A percentile compares a stretch with the other conserved stretches of the same genome.
Evolutionary conservation across 2,797 vertebrate species (phyloP).

Genomic region (Poeciliopsis paucimaculata): DNA sequence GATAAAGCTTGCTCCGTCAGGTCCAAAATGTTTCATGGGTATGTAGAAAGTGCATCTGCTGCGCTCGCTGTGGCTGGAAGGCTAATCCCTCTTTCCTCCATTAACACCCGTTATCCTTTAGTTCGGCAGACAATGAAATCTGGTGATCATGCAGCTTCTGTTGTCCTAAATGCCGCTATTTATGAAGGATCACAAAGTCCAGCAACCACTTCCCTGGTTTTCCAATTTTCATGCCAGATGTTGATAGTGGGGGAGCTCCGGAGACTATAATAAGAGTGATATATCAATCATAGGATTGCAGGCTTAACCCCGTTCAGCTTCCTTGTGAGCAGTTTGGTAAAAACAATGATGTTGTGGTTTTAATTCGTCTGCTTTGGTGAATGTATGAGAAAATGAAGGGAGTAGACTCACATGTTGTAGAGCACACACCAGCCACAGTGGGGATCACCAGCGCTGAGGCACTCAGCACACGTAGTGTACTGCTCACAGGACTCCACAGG

Average conservation of each 20-base stretch:
- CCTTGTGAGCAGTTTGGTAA: constrained; percentile 25
- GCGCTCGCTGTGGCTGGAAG: constrained; percentile 41
- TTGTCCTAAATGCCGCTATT: constrained; percentile 46
- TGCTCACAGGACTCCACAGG: constrained; percentile 93
- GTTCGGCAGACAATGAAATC: constrained; percentile 40
- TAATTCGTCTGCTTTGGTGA: constrained; percentile 38
- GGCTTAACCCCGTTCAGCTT: constrained; percentile 31
- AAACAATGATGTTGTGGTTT: constrained; percentile 37
- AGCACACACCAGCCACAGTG: constrained; percentile 97
- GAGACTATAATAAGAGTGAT: constrained; percentile 35
- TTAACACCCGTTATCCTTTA: constrained; percentile 53
- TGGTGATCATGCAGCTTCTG: constrained; percentile 35
- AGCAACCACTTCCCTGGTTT: constrained; percentile 42
- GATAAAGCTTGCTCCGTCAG: constrained; percentile 65
- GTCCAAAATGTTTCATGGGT: constrained; percentile 66
- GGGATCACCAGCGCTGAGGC: constrained; percentile 92
- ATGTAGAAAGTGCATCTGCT: constrained; percentile 51
- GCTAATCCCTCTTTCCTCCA: constrained; percentile 63
- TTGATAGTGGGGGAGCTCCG: constrained; percentile 44
- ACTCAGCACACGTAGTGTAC: constrained; percentile 89
- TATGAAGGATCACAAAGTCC: constrained; percentile 49
- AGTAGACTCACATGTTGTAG: constrained; percentile 89
- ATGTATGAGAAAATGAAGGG: constrained; percentile 10
- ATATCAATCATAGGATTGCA: constrained; percentile 39
- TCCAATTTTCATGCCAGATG: constrained; percentile 46